Conservation (phyloP, 2,113 vertebrate species). For the Phylloscopus whistleri region DNA sequence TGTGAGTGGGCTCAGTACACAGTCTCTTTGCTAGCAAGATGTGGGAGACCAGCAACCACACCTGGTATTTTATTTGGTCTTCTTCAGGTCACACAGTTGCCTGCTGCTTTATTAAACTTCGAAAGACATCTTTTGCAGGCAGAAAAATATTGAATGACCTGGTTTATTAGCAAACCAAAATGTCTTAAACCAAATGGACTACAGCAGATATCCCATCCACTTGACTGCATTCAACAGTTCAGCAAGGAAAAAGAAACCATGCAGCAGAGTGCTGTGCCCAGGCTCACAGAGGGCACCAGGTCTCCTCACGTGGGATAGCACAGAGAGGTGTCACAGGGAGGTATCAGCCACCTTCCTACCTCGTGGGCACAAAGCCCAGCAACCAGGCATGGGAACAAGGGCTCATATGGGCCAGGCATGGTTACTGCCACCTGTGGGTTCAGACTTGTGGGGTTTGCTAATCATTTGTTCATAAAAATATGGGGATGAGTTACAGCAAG, state of each 20-base stretch:
- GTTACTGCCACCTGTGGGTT: neutral
- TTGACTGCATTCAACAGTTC: neutral
- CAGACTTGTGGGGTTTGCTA: neutral
- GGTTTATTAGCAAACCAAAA: neutral
- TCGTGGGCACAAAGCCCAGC: neutral
- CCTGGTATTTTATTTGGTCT: neutral
- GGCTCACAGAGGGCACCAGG: neutral
- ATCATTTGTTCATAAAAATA: neutral
- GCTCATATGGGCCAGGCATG: fast-evolving
- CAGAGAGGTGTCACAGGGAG: neutral
- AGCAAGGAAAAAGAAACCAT: neutral
- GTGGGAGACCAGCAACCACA: neutral
- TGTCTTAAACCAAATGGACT: neutral
- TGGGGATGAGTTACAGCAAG: neutral
- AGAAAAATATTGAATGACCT: neutral
- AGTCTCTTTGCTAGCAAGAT: neutral
- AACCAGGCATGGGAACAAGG: fast-evolving
- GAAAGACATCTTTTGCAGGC: neutral
- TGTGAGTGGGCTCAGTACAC: neutral
- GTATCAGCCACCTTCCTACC: neutral
- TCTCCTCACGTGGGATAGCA: neutral
- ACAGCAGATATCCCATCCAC: neutral
- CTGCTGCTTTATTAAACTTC: neutral
- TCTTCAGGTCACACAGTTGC: neutral
- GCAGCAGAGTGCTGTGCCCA: neutral